A percentile compares a stretch with the other conserved stretches of the same genome.
Evolutionary conservation across 2,797 vertebrate species (phyloP).

Genomic region (Petrocephalus sullivani): DNA sequence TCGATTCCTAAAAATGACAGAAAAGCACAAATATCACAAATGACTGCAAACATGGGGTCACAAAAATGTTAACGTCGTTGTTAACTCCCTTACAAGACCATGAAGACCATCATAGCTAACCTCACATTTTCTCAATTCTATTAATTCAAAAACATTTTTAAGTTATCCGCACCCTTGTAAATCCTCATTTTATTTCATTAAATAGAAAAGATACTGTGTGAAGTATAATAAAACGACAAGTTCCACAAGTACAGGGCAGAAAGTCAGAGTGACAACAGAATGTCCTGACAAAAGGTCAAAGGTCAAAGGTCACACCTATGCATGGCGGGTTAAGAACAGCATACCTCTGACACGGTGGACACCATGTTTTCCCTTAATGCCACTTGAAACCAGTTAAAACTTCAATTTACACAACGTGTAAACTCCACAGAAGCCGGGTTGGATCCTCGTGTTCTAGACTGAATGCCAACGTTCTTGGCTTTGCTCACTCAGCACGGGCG

Average conservation of each 20-base stretch:
- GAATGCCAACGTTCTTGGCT: neutral
- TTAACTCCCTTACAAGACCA: neutral
- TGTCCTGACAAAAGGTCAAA: neutral
- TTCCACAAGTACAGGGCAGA: neutral
- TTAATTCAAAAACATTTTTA: neutral
- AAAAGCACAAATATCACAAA: neutral
- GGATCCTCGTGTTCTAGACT: neutral
- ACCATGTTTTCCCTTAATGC: neutral
- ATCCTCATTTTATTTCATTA: neutral
- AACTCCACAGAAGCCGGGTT: neutral
- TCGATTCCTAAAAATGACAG: constrained; percentile 80
- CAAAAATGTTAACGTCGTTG: neutral
- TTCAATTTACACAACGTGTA: neutral
- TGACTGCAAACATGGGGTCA: neutral
- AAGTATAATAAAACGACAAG: neutral
- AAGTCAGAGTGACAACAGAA: neutral
- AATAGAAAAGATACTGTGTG: neutral
- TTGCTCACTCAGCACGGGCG: neutral
- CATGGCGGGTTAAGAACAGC: neutral
- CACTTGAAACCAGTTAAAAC: neutral
- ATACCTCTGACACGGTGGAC: neutral
- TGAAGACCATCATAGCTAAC: neutral
- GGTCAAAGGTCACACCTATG: neutral
- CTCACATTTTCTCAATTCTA: neutral
- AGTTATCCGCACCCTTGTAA: neutral